These are phyloP conservation scores for Camponotus pennsylvanicus DNA, from an alignment of 1,140 invertebrate species.

Conservation along the genomic window DNA sequence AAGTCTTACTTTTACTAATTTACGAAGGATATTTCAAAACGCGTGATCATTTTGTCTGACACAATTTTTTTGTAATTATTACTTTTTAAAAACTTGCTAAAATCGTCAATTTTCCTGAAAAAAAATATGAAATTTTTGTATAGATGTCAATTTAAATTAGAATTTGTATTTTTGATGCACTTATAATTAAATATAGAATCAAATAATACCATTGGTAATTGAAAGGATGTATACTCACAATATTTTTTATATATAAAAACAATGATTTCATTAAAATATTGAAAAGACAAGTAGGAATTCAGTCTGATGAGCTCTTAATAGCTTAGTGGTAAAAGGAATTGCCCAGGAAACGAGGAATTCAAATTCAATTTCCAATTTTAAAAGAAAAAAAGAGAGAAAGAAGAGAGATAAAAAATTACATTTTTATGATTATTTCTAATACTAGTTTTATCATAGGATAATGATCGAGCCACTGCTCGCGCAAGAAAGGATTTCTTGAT, in stretches of 20 bases:
- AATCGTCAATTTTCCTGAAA: background rate
- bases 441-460: constrained; percentile 78
- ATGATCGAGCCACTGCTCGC: constrained; percentile 85
- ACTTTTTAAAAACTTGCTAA: background rate
- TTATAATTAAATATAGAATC: too few species aligned
- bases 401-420: too few species aligned
- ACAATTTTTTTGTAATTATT: background rate
- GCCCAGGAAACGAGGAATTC: too few species aligned
- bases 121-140: background rate
- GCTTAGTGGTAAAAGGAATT: too few species aligned
- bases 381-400: too few species aligned
- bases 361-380: too few species aligned
- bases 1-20: background rate
- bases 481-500: constrained; percentile 88
- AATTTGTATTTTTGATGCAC: too few species aligned
- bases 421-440: background rate
- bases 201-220: background rate
- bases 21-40: background rate
- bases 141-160: background rate
- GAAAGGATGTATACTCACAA: background rate
- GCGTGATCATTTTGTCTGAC: background rate
- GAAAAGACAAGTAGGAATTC: too few species aligned
- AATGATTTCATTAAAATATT: too few species aligned
- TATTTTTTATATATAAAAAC: background rate
- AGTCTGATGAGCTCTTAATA: too few species aligned